Percentiles rank a stretch among this genome's conserved stretches.
These are phyloP conservation scores for Ganaspis brasiliensis DNA, from an alignment of 2,888 invertebrate genomes.

Conservation along the genomic window DNA sequence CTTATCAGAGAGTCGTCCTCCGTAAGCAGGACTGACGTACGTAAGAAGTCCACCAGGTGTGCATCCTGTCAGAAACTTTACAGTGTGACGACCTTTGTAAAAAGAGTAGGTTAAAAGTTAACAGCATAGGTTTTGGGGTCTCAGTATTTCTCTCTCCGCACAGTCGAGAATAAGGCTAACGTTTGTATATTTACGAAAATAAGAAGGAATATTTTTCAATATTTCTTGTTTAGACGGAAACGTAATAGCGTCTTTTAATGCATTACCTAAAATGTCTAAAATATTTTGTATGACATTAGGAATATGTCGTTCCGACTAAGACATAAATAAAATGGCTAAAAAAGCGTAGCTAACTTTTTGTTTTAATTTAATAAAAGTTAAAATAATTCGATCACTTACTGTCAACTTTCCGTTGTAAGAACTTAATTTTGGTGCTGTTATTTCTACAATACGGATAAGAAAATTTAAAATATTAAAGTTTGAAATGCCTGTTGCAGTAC, in stretches of 20 bases:
- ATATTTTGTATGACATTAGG: constrained; percentile 14
- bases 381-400: constrained; percentile 32
- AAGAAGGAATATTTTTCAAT: constrained; percentile 62
- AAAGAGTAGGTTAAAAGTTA: constrained; percentile 62
- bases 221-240: constrained; percentile 56
- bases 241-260: constrained; percentile 42
- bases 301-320: constrained; percentile 7
- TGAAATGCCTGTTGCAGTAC: background rate
- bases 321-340: constrained; percentile 34
- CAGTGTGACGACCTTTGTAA: constrained; percentile 57
- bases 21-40: constrained; percentile 61
- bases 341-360: constrained; percentile 41
- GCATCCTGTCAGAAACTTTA: constrained; percentile 64
- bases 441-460: background rate
- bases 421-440: background rate
- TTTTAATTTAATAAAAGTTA: constrained; percentile 45
- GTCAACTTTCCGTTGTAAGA: background rate
- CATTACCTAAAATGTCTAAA: constrained; percentile 42
- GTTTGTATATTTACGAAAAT: too few species aligned
- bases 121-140: constrained; percentile 57
- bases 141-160: constrained; percentile 63
- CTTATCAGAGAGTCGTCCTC: constrained; percentile 60
- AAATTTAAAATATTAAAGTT: background rate
- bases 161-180: constrained; percentile 69
- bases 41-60: constrained; percentile 61